phyloP scores from a whole-genome alignment of 2,888 invertebrate species.

The Mythimna lalbum region DNA sequence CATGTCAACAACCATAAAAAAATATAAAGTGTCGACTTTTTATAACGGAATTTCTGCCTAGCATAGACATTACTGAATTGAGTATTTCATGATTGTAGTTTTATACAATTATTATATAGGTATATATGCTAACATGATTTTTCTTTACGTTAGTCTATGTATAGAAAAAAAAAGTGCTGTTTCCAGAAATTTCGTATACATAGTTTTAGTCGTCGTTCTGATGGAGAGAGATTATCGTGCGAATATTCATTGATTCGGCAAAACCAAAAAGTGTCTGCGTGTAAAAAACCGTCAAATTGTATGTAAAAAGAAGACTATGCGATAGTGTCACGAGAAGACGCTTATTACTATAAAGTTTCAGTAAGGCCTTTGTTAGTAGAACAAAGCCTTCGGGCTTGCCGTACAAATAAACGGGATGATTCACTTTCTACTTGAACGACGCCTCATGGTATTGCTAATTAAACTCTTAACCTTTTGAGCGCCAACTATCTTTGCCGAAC shows the following conservation, averaged over 20 bases:
- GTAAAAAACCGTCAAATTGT: too few relatives aligned
- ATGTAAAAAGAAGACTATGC: too few relatives aligned
- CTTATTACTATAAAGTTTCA: neutral
- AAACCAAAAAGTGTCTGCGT: too few relatives aligned
- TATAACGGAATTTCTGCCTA: neutral
- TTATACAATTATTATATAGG: conserved; percentile 6
- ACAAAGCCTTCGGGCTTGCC: neutral
- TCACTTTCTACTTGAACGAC: neutral
- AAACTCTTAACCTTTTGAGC: neutral
- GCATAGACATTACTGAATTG: neutral
- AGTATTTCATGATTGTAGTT: conserved; percentile 8
- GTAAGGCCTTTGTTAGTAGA: neutral
- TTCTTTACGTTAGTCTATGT: neutral
- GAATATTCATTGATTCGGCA: neutral
- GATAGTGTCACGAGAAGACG: too few relatives aligned
- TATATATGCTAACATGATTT: conserved; percentile 1
- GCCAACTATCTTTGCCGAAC: too few relatives aligned
- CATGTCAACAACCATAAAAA: neutral
- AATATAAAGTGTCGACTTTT: conserved; percentile 3
- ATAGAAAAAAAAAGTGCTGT: neutral
- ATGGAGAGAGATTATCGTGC: neutral
- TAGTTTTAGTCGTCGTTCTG: neutral
- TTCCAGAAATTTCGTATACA: conserved; percentile 2
- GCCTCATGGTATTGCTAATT: neutral
- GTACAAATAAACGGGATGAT: neutral